Evolutionary conservation across 2,888 invertebrate species (phyloP).

Genomic region (Aporophyla lueneburgensis): DNA sequence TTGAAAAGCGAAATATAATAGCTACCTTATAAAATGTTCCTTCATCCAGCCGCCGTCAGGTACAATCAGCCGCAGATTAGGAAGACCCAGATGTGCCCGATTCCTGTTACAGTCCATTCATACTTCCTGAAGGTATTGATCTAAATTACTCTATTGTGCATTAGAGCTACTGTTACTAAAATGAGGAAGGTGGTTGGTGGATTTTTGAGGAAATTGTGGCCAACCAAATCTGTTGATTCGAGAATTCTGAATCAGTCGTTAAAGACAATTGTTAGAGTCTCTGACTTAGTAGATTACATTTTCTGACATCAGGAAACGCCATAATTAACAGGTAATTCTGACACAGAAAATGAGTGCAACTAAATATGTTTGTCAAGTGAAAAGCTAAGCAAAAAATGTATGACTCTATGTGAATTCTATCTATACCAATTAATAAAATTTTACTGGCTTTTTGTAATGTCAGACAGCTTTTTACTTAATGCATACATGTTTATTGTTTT

Average conservation of each 20-base stretch:
- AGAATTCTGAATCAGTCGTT: neutral
- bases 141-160: constrained; percentile 16
- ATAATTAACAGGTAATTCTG: neutral
- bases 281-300: neutral
- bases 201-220: neutral
- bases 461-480: too few relatives aligned
- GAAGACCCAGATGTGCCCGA: constrained; percentile 7
- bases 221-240: neutral
- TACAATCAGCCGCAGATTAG: constrained; percentile 9
- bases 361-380: too few relatives aligned
- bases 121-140: constrained; percentile 17
- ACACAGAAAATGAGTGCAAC: too few relatives aligned
- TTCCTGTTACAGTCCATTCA: constrained; percentile 1
- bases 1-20: neutral
- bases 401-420: too few relatives aligned
- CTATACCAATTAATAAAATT: too few relatives aligned
- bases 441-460: too few relatives aligned
- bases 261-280: neutral
- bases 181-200: neutral
- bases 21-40: neutral
- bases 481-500: too few relatives aligned
- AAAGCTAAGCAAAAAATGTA: too few relatives aligned
- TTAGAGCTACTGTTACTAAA: constrained; percentile 28
- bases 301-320: neutral
- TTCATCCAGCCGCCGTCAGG: neutral